Percentiles rank a stretch among this genome's conserved stretches.
Evolutionary conservation across 2,113 vertebrate species (phyloP).

Genomic region (Genyomyrus donnyi): DNA sequence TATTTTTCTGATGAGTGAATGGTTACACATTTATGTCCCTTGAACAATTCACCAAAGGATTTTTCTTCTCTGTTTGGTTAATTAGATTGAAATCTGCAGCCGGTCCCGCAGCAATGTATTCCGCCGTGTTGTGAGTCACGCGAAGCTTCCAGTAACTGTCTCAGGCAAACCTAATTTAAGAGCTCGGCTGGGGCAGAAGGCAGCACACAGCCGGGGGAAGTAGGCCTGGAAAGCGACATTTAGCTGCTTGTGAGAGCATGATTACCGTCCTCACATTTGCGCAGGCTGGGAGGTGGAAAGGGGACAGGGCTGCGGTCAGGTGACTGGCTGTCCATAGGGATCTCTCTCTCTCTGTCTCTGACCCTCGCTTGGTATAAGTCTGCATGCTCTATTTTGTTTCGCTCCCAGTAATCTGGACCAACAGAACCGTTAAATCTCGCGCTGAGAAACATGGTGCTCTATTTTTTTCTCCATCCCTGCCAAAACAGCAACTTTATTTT

Average conservation of each 20-base stretch:
- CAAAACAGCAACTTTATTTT: not conserved
- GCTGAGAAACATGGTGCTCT: not conserved
- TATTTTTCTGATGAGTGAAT: not conserved
- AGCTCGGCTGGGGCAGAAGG: not conserved
- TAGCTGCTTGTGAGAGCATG: not conserved
- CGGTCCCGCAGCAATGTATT: not conserved
- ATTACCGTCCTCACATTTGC: not conserved
- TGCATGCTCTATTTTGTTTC: not conserved
- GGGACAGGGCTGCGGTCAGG: not conserved
- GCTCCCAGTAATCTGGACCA: constrained; percentile 2
- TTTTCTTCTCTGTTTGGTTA: not conserved
- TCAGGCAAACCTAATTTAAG: not conserved
- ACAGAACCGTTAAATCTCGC: not conserved
- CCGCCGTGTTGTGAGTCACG: not conserved
- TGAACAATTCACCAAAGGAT: not conserved
- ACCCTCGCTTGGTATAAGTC: not conserved
- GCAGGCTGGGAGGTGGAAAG: not conserved
- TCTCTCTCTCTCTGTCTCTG: not conserved
- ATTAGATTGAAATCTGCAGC: constrained; percentile 3
- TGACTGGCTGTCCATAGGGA: not conserved
- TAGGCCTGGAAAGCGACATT: not conserved
- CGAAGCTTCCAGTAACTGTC: not conserved
- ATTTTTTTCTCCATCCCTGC: not conserved
- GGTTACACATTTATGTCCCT: not conserved
- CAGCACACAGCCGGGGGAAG: not conserved